Evolutionary conservation across 2,113 vertebrate species (phyloP), one percentile per base, ranked within the genome.

Genomic region (Pluvialis apricaria): DNA sequence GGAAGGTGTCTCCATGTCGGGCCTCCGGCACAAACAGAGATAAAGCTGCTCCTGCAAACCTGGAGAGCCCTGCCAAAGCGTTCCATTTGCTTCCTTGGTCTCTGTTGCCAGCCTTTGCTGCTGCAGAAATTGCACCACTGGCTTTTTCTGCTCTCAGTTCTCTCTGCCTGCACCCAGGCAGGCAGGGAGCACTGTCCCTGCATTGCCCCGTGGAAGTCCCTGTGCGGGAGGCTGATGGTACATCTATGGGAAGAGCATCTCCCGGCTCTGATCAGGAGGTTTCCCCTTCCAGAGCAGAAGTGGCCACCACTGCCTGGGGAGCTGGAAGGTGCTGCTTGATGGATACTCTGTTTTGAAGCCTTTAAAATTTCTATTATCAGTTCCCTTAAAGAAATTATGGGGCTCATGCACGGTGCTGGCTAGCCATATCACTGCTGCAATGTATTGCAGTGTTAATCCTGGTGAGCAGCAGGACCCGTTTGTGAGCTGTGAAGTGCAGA

Each of bases 211-310:
- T 40, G 58, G 34, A n/a, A 7, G n/a, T 66, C 31, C 65, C 55
- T 4, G 6, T 16, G 17, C 2, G 3, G 38, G 26, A 34, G 32
- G 25, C 28, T 38, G 0, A 1, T 4, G 1, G 19, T 10, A 6
- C 3, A 2, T 36, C 45, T 4, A 1, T 28, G 19, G 49, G 34
- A 38, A 25, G 25, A 26, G n/a, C 58, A 10, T n/a, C 18, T 34
- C 34, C 47, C 4, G 1, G 16, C 73, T 36, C 13, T 6, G 2
- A 6, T 21, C 25, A 5, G 83, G n/a, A 70, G 57, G 32, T n/a
- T 78, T 64, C 31, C 18, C 51, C 12, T 57, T 31, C 66, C 24
- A 4, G n/a, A 57, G 13, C 20, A 49, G 58, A 64, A 58, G 40
- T 14, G 32, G 44, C 64, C 6, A 4, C 29, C 6, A 4, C 58